phyloP scores from a whole-genome alignment of 2,888 invertebrate genomes.

The Cinara cedri region DNA sequence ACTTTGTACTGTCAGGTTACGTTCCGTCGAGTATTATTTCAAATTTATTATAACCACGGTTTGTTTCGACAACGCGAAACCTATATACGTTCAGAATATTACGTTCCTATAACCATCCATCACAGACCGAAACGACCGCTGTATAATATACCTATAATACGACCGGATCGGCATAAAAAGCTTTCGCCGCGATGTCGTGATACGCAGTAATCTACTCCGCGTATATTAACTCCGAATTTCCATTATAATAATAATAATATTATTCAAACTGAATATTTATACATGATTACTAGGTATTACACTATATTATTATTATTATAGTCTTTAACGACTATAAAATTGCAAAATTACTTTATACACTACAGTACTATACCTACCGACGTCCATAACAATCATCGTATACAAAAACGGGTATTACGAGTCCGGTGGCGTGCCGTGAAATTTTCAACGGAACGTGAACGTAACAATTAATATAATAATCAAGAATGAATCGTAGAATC shows the following conservation, averaged over 20 bases:
- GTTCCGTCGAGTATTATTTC: too few species aligned
- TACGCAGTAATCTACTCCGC: not conserved
- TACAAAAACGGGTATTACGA: too few species aligned
- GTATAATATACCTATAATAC: not conserved
- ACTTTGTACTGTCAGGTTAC: too few species aligned
- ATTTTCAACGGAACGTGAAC: too few species aligned
- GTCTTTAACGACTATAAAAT: not conserved
- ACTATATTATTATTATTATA: not conserved
- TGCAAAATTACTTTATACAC: not conserved
- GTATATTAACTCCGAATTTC: not conserved
- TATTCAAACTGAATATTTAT: not conserved
- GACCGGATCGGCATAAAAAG: not conserved
- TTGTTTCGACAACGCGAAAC: not conserved
- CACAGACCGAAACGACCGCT: not conserved
- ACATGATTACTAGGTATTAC: constrained; percentile 3
- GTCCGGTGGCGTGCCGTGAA: too few species aligned
- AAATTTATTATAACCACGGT: not conserved
- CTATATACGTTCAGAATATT: not conserved
- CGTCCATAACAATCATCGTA: constrained; percentile 59
- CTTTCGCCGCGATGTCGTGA: constrained; percentile 22
- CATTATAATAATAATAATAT: not conserved
- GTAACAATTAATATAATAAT: too few species aligned
- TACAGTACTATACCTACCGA: too few species aligned
- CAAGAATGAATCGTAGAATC: too few species aligned
- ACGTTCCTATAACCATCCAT: constrained; percentile 6